phyloP scores from a whole-genome alignment of 2,797 vertebrate genomes.

The Gymnoscopelus microlampas region DNA sequence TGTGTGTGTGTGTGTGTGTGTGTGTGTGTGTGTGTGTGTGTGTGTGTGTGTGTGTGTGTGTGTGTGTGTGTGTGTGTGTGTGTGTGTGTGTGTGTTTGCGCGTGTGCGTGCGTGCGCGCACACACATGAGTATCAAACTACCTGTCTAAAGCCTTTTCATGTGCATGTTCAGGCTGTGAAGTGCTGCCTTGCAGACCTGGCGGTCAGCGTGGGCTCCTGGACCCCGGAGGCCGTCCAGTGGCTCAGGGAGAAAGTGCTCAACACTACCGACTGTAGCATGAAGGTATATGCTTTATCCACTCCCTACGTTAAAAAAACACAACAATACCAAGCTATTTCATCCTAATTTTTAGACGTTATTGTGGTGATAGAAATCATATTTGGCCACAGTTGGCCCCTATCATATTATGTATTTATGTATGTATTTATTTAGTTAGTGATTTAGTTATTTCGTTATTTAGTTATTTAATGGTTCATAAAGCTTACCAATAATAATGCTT shows the following conservation, averaged over 20 bases:
- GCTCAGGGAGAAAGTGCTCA: conserved; percentile 90
- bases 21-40: background rate
- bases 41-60: background rate
- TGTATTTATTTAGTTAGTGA: too few relatives aligned
- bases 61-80: background rate
- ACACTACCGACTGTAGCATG: conserved; percentile 89
- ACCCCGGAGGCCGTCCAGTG: conserved; percentile 93
- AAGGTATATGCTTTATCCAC: conserved; percentile 61
- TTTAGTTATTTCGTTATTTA: too few relatives aligned
- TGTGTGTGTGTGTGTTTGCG: background rate
- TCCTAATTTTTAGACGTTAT: too few relatives aligned
- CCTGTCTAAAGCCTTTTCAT: conserved; percentile 12
- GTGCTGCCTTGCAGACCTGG: conserved; percentile 92
- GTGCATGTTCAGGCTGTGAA: conserved; percentile 83
- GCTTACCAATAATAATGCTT: too few relatives aligned
- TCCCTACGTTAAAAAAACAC: background rate
- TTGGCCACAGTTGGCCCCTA: too few relatives aligned
- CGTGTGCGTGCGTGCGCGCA: background rate
- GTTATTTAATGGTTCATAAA: too few relatives aligned
- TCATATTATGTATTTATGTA: too few relatives aligned
- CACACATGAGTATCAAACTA: conserved; percentile 4
- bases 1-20: background rate
- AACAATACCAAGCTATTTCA: background rate
- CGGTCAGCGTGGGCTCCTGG: conserved; percentile 89
- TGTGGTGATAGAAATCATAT: too few relatives aligned